A percentile compares a stretch with the other conserved stretches of the same genome.
These are phyloP conservation scores for Musca domestica DNA, from an alignment of 1,140 invertebrate genomes.

Conservation along the genomic window DNA sequence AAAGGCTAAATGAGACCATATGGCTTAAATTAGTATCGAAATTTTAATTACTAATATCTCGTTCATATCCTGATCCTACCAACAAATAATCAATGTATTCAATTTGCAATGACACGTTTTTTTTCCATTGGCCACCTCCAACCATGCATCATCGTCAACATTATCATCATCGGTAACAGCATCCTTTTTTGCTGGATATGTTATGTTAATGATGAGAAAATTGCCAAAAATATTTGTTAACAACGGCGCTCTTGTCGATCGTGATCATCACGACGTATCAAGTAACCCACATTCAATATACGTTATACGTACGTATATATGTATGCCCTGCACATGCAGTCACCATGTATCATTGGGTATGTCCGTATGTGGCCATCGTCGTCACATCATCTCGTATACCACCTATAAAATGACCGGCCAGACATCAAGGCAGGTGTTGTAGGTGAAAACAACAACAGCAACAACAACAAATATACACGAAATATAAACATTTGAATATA, in stretches of 20 bases:
- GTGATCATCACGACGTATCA: neutral
- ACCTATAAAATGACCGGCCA: neutral
- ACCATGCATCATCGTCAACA: neutral
- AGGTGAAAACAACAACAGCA: neutral
- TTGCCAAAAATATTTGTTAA: conserved; percentile 20
- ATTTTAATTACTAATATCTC: no score
- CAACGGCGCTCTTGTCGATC: neutral
- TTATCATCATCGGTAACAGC: neutral
- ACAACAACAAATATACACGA: neutral
- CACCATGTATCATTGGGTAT: no score
- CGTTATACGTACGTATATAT: no score
- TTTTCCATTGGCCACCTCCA: no score
- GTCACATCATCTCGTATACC: no score
- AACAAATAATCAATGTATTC: no score
- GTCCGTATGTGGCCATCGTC: no score
- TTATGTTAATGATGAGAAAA: conserved; percentile 17
- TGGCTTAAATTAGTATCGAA: no score
- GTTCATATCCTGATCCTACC: no score
- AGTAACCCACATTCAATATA: neutral
- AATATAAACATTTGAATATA: conserved; percentile 5
- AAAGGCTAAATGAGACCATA: no score
- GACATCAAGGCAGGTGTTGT: conserved; percentile 14
- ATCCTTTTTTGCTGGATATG: neutral
- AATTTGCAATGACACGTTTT: no score
- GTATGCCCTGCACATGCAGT: no score